Evolutionary conservation across 2,113 vertebrate genomes (phyloP).

Genomic region (Pollachius pollachius): DNA sequence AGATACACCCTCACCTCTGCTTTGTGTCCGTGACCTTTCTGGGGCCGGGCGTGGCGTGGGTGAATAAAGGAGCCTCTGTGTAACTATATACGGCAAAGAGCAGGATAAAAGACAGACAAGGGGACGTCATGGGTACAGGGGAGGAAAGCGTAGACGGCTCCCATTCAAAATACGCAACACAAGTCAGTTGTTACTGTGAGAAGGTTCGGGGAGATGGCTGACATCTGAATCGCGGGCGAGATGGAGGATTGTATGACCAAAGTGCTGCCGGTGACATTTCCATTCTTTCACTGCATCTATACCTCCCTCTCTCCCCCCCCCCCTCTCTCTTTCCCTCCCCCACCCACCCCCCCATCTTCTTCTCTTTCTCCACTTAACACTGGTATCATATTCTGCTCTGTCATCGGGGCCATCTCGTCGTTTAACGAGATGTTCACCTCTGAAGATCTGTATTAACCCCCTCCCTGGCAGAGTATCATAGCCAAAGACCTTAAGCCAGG

Average conservation of each 20-base stretch:
- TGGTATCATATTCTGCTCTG: conserved; percentile 60
- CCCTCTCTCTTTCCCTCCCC: background rate
- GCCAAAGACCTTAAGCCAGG: background rate
- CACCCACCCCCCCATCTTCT: background rate
- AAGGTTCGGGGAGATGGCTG: conserved; percentile 53
- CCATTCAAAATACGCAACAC: conserved; percentile 60
- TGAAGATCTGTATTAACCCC: conserved; percentile 39
- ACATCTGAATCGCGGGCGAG: conserved; percentile 59
- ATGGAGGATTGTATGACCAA: conserved; percentile 52
- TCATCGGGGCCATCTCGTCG: conserved; percentile 42
- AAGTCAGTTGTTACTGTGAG: conserved; percentile 46
- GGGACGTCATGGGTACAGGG: conserved; percentile 56
- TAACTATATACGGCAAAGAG: conserved; percentile 68
- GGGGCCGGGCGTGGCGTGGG: conserved; percentile 52
- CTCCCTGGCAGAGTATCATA: background rate
- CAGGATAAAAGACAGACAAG: conserved; percentile 55
- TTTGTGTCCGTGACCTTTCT: conserved; percentile 53
- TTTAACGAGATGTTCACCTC: conserved; percentile 49
- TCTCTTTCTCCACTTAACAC: conserved; percentile 4
- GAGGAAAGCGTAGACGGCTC: conserved; percentile 49
- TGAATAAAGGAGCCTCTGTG: conserved; percentile 54
- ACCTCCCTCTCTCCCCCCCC: conserved; percentile 14
- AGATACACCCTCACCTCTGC: conserved; percentile 52
- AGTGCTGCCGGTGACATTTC: conserved; percentile 52
- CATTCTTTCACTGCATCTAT: conserved; percentile 27